Evolutionary conservation across 2,113 vertebrate genomes (phyloP), one percentile per base, ranked within the genome.

Genomic region (Morphnarchus princeps): DNA sequence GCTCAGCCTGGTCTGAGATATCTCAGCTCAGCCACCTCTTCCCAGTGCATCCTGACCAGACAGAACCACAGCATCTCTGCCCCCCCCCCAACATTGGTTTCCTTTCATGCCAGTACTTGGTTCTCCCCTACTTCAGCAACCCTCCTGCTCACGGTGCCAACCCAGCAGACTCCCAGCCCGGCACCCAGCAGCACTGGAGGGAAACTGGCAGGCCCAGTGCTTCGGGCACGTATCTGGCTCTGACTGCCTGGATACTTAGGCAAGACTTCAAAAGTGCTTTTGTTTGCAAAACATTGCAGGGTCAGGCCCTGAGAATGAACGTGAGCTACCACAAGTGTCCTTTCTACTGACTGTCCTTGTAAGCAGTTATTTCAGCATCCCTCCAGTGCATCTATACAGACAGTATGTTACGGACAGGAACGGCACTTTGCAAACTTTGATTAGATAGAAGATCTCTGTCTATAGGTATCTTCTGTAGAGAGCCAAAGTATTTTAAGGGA

Each of bases 1-100:
- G 49, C 40, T 82, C 43, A 59, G 74, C 52, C 38, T 3, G 3
- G 11, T 40, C 5, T 43, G 38, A 79, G 29, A 5, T 8, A 11
- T 50, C 38, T 10, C 0, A 0, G 32, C 34, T 40, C 4, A 4
- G 21, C 8, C 26, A 55, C 3, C 43, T 36, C 42, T 58, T 49
- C 22, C 52, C 10, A 0, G 24, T 14, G 29, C 55, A 47, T 79
- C 38, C 38, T 42, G 24, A 17, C 9, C 4, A 4, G 47, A 42
- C 22, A 85, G 70, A 89, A 50, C 4, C 17, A 29, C 43, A 36
- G 54, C 11, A 59, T 13, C 16, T 28, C 47, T 63, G 50, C 63
- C 36, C 31, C 54, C 3, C 34, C 38, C 5, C 65, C 11, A 50
- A 10, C 9, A 10, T 0, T 7, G 20, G 1, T 65, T 55, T 70